These are phyloP conservation scores for Heliconius ethilla DNA, from an alignment of 2,888 invertebrate genomes.

Conservation along the genomic window DNA sequence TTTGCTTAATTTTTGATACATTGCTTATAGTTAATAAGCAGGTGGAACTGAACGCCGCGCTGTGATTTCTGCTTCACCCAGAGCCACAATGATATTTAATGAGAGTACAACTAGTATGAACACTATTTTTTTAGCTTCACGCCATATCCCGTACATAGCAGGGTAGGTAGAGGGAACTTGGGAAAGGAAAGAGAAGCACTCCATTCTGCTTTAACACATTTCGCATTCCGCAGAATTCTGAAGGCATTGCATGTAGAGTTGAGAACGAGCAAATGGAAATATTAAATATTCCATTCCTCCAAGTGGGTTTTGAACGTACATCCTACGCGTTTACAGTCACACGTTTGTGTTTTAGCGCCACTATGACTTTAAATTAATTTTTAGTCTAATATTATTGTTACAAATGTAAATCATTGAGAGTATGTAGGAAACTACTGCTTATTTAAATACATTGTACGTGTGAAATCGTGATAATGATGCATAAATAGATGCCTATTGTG, in stretches of 20 bases:
- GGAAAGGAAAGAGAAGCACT: too few species aligned
- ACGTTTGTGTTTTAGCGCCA: too few species aligned
- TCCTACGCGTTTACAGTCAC: too few species aligned
- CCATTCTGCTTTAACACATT: too few species aligned
- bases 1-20: neutral
- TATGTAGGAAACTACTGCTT: constrained; percentile 11
- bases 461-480: constrained; percentile 25
- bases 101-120: neutral
- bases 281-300: neutral
- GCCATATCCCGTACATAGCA: neutral
- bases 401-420: constrained; percentile 5
- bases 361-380: neutral
- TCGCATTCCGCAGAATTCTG: too few species aligned
- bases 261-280: neutral
- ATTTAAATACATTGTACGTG: constrained; percentile 15
- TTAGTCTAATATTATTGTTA: neutral
- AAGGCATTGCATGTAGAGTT: too few species aligned
- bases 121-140: neutral
- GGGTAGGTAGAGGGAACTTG: neutral
- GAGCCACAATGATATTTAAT: neutral
- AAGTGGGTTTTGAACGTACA: neutral
- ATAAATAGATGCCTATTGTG: constrained; percentile 9
- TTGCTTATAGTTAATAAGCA: too few species aligned
- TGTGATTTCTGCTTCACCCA: neutral
- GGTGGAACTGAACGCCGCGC: neutral